These are phyloP conservation scores for Ptychadena robeensis DNA, from an alignment of 2,797 vertebrate genomes.

Conservation along the genomic window DNA sequence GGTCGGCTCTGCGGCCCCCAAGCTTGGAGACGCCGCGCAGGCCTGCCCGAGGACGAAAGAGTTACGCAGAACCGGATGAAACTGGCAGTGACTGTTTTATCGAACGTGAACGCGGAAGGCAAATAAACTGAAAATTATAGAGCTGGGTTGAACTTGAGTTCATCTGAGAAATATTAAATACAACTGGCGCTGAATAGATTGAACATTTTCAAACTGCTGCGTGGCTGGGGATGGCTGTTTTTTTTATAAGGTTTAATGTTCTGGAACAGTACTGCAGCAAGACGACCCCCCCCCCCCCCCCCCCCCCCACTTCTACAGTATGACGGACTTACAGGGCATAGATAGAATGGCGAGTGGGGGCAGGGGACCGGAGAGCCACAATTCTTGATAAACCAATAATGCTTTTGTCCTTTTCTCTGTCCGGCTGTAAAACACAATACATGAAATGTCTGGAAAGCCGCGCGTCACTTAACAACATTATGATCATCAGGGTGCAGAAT, in stretches of 20 bases:
- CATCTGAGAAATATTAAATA: slow-evolving; percentile 62
- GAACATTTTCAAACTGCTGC: slow-evolving; percentile 62
- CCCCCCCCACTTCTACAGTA: slow-evolving; percentile 29
- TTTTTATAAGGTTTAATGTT: slow-evolving; percentile 61
- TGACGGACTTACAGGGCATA: slow-evolving; percentile 49
- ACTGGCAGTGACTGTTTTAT: slow-evolving; percentile 60
- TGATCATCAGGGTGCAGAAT: slow-evolving; percentile 39
- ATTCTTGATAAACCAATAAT: slow-evolving; percentile 60
- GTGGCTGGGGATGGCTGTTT: slow-evolving; percentile 55
- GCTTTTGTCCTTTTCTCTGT: slow-evolving; percentile 50
- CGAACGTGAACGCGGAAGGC: slow-evolving; percentile 62
- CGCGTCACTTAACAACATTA: slow-evolving; percentile 7
- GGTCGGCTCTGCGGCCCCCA: not conserved
- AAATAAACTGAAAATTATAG: slow-evolving; percentile 63
- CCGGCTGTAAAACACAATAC: slow-evolving; percentile 27
- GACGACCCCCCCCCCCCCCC: slow-evolving; percentile 6
- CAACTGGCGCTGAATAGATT: slow-evolving; percentile 62
- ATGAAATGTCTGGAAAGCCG: slow-evolving; percentile 11
- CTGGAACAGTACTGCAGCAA: slow-evolving; percentile 61
- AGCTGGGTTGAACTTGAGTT: slow-evolving; percentile 62
- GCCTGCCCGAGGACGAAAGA: slow-evolving; percentile 28
- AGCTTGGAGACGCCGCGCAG: not conserved
- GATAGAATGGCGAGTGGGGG: slow-evolving; percentile 32
- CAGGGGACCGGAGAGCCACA: slow-evolving; percentile 36
- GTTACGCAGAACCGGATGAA: slow-evolving; percentile 54